phyloP scores from a whole-genome alignment of 1,140 invertebrate genomes.

The Dreissena rostriformis region DNA sequence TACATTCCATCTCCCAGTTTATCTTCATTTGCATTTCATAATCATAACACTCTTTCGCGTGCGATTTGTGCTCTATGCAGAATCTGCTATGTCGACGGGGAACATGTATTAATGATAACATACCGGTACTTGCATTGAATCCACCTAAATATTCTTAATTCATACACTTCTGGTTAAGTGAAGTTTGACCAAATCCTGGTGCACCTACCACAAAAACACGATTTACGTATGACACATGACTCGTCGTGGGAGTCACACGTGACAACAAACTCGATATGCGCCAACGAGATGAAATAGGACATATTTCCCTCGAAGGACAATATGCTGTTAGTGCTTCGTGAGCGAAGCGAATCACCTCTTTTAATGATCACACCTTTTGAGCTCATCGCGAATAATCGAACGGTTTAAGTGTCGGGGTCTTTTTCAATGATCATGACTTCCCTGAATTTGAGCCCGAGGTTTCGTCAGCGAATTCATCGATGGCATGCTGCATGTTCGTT shows the following conservation, averaged over 20 bases:
- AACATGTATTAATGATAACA: slow-evolving; percentile 34
- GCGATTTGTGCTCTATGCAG: too few relatives aligned
- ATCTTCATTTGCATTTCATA: too few relatives aligned
- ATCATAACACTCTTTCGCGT: too few relatives aligned
- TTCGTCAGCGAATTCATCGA: slow-evolving; percentile 62
- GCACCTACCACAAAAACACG: background rate
- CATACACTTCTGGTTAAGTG: slow-evolving; percentile 95
- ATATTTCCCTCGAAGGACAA: slow-evolving; percentile 83
- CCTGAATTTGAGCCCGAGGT: slow-evolving; percentile 61
- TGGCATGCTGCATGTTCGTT: slow-evolving; percentile 71
- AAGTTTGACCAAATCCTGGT: slow-evolving; percentile 87
- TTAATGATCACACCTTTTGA: slow-evolving; percentile 93
- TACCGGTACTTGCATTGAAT: slow-evolving; percentile 87
- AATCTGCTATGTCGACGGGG: too few relatives aligned
- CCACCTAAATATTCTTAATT: slow-evolving; percentile 97
- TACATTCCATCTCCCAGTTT: too few relatives aligned
- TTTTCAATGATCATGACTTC: slow-evolving; percentile 47
- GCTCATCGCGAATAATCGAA: slow-evolving; percentile 93
- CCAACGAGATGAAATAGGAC: background rate
- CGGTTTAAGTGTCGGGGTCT: slow-evolving; percentile 89
- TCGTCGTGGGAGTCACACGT: background rate
- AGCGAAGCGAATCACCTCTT: slow-evolving; percentile 92
- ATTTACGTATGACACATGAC: slow-evolving; percentile 6
- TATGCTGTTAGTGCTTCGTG: slow-evolving; percentile 85
- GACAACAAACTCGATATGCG: slow-evolving; percentile 9